These are phyloP conservation scores for Rhagonycha lutea DNA, from an alignment of 2,888 invertebrate genomes.

Conservation along the genomic window DNA sequence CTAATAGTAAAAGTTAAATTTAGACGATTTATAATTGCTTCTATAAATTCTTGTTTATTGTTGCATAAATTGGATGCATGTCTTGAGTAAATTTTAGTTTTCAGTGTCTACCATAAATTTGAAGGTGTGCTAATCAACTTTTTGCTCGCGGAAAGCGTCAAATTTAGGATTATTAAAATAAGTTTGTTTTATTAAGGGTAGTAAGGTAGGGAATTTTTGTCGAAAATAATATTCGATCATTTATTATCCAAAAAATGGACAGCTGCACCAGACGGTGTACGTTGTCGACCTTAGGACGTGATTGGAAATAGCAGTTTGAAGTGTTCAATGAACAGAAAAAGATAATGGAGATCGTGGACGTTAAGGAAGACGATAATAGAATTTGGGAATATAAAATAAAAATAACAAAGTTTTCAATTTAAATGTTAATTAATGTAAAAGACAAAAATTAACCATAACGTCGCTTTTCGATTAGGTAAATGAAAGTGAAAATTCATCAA, in stretches of 20 bases:
- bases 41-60: slow-evolving; percentile 36
- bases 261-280: slow-evolving; percentile 28
- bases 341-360: slow-evolving; percentile 37
- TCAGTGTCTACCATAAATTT: slow-evolving; percentile 7
- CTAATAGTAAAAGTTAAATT: slow-evolving; percentile 38
- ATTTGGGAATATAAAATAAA: slow-evolving; percentile 2
- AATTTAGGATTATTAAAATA: neutral
- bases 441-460: neutral
- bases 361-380: slow-evolving; percentile 17
- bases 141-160: neutral
- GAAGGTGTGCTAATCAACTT: neutral
- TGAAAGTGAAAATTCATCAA: slow-evolving; percentile 12
- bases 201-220: neutral
- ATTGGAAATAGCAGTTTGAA: slow-evolving; percentile 42
- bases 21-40: slow-evolving; percentile 31
- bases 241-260: slow-evolving; percentile 29
- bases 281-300: slow-evolving; percentile 39
- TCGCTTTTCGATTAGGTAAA: slow-evolving; percentile 13
- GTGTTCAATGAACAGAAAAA: slow-evolving; percentile 41
- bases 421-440: neutral
- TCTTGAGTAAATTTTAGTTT: slow-evolving; percentile 16
- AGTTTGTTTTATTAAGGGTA: neutral
- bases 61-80: slow-evolving; percentile 35
- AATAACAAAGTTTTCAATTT: neutral
- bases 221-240: slow-evolving; percentile 20